Conservation (phyloP, 2,888 invertebrate genomes). For the Flabesymbios commensalis region DNA sequence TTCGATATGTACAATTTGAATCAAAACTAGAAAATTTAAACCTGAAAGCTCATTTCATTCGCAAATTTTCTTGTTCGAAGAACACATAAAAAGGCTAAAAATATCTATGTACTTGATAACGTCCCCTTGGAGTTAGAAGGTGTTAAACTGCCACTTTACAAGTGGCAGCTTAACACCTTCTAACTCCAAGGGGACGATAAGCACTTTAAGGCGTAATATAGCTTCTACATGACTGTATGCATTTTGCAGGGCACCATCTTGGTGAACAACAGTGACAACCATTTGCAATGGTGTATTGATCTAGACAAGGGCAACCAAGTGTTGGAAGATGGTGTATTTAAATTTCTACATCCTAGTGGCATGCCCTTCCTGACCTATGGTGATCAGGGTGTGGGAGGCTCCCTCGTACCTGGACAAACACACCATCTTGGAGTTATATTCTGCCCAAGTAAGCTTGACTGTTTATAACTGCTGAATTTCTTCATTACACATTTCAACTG, state of each 20-base stretch:
- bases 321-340: slow-evolving; percentile 53
- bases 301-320: slow-evolving; percentile 39
- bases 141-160: too few species aligned
- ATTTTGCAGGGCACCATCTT: slow-evolving; percentile 46
- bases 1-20: too few species aligned
- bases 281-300: slow-evolving; percentile 55
- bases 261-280: slow-evolving; percentile 53
- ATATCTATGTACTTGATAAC: too few species aligned
- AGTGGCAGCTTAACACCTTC: too few species aligned
- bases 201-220: too few species aligned
- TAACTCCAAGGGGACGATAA: too few species aligned
- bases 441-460: slow-evolving; percentile 48
- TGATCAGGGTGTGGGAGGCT: slow-evolving; percentile 48
- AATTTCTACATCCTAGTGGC: slow-evolving; percentile 54
- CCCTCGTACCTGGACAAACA: slow-evolving; percentile 52
- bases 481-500: background rate
- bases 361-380: slow-evolving; percentile 48
- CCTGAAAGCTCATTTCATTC: too few species aligned
- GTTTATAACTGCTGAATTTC: slow-evolving; percentile 3
- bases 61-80: too few species aligned
- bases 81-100: too few species aligned
- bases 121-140: too few species aligned
- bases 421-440: slow-evolving; percentile 51
- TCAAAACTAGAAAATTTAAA: too few species aligned
- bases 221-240: too few species aligned